These are phyloP conservation scores for Synanthedon myopaeformis DNA, from an alignment of 2,888 invertebrate genomes.

Conservation along the genomic window DNA sequence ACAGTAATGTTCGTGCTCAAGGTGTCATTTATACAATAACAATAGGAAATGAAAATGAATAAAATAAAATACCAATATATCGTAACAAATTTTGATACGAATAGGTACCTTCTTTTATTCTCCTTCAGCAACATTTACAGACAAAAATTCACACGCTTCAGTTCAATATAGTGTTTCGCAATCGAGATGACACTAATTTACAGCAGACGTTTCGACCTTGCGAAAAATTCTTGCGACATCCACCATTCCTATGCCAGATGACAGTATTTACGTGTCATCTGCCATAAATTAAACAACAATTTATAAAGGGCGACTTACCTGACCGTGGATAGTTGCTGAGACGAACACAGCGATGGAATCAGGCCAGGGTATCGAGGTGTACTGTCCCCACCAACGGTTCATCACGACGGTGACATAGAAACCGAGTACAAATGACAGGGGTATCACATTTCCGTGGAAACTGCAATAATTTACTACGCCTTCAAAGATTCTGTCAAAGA, in stretches of 20 bases:
- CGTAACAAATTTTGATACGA: no score
- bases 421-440: conserved; percentile 92
- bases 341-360: conserved; percentile 90
- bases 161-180: no score
- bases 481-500: conserved; percentile 77
- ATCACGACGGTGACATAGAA: conserved; percentile 95
- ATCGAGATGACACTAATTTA: no score
- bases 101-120: no score
- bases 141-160: no score
- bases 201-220: no score
- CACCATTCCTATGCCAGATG: neutral
- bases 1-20: no score
- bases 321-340: conserved; percentile 85
- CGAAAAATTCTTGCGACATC: no score
- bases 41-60: no score
- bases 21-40: no score
- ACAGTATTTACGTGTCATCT: conserved; percentile 1
- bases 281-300: conserved; percentile 4
- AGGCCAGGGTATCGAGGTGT: conserved; percentile 86
- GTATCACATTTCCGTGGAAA: conserved; percentile 88
- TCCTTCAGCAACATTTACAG: no score
- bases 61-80: no score
- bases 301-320: conserved; percentile 48
- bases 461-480: conserved; percentile 86
- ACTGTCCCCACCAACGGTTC: conserved; percentile 93